Percentiles rank a stretch among this genome's conserved stretches.
Evolutionary conservation across 2,113 vertebrate species (phyloP).

Genomic region (Antigone vipio): DNA sequence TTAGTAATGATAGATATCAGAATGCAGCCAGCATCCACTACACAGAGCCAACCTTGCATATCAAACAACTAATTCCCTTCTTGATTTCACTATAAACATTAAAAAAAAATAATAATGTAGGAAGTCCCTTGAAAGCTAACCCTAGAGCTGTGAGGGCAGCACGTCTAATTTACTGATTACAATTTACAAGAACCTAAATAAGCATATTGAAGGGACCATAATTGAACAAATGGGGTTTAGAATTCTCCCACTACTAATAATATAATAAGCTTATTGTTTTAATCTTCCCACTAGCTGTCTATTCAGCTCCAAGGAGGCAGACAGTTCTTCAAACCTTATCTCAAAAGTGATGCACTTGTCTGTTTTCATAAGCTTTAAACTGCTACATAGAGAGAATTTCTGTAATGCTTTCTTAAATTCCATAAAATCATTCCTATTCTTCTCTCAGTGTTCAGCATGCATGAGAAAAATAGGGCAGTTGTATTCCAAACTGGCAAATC

Average conservation of each 20-base stretch:
- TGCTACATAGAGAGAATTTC: background rate
- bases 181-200: constrained; percentile 65
- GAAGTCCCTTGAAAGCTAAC: constrained; percentile 49
- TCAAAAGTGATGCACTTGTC: background rate
- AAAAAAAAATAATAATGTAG: background rate
- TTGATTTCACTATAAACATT: constrained; percentile 28
- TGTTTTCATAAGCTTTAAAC: background rate
- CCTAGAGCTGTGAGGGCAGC: constrained; percentile 50
- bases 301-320: constrained; percentile 38
- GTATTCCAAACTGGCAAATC: background rate
- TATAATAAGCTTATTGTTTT: constrained; percentile 58
- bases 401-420: background rate
- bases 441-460: background rate
- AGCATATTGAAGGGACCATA: constrained; percentile 53
- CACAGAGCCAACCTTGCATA: constrained; percentile 27
- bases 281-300: constrained; percentile 35
- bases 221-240: constrained; percentile 62
- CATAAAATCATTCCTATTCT: background rate
- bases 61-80: constrained; percentile 30
- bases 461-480: background rate
- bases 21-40: constrained; percentile 32
- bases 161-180: constrained; percentile 64
- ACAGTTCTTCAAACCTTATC: constrained; percentile 32
- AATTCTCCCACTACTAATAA: constrained; percentile 57
- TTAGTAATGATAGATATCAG: background rate